A percentile compares a stretch with the other conserved stretches of the same genome.
phyloP scores from a whole-genome alignment of 1,140 invertebrate species.

The Paraescarpia echinospica region DNA sequence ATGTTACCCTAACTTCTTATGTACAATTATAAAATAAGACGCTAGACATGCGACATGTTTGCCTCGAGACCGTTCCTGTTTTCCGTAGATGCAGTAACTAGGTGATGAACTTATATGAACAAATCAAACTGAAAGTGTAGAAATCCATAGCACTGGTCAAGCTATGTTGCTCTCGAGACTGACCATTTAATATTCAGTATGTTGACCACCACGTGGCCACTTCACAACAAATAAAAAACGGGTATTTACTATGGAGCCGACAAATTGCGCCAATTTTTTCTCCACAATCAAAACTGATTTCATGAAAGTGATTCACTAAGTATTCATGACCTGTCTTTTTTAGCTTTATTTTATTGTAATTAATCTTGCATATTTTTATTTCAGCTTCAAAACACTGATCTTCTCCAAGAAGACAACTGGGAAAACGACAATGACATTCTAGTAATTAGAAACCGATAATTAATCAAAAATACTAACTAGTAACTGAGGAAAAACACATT shows the following conservation, averaged over 20 bases:
- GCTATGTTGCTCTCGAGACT: too few species aligned
- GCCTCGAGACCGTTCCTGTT: background rate
- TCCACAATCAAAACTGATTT: background rate
- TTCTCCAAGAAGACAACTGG: background rate
- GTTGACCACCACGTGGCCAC: too few species aligned
- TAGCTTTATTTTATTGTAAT: background rate
- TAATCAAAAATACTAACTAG: background rate
- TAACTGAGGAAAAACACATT: background rate
- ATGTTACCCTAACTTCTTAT: background rate
- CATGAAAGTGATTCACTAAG: background rate
- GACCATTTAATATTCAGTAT: too few species aligned
- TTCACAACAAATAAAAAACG: background rate
- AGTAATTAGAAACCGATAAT: background rate
- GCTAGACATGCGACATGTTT: background rate
- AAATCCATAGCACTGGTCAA: background rate
- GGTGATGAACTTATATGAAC: background rate
- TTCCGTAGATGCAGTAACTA: background rate
- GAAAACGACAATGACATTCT: background rate
- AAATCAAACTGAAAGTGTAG: background rate
- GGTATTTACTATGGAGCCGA: background rate
- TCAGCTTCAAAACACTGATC: background rate
- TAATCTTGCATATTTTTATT: background rate
- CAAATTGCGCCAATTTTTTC: background rate
- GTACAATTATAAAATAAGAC: background rate
- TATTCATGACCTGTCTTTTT: background rate